phyloP scores from a whole-genome alignment of 2,113 vertebrate species.

The Rhineura floridana region DNA sequence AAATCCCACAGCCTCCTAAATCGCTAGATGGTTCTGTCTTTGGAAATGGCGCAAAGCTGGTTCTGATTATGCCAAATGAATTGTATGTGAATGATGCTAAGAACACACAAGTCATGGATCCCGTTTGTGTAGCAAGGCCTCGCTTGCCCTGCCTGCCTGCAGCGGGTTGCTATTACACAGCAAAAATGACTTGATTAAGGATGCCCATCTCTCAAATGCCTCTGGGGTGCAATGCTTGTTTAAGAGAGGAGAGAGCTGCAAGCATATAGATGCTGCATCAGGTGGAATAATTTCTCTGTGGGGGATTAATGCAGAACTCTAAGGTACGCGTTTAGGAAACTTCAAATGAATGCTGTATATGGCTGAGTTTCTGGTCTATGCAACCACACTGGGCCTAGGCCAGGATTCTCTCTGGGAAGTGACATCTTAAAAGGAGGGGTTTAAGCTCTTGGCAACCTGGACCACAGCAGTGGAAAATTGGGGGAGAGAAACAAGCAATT shows the following conservation, averaged over 20 bases:
- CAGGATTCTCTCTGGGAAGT: no score
- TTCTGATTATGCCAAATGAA: slow-evolving; percentile 25
- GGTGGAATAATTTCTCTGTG: no score
- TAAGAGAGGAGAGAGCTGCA: neutral
- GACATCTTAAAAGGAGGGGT: neutral
- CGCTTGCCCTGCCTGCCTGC: neutral
- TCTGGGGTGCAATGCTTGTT: no score
- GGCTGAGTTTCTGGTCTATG: no score
- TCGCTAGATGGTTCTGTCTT: slow-evolving; percentile 29
- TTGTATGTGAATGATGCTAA: neutral
- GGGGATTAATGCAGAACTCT: no score
- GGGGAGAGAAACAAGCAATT: neutral
- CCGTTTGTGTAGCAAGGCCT: neutral
- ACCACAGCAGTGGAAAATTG: neutral
- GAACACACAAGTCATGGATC: accelerated
- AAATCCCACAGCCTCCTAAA: slow-evolving; percentile 55
- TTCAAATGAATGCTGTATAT: no score
- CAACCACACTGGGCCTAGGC: no score
- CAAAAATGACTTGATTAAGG: neutral
- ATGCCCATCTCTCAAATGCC: neutral
- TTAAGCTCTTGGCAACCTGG: neutral
- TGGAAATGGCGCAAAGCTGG: slow-evolving; percentile 17
- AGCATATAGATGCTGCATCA: no score
- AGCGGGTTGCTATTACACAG: neutral
- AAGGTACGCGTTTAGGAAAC: no score